Base-by-base conservation (phyloP, 2,113 vertebrate species). In the Dunckerocampus dactyliophorus region DNA sequence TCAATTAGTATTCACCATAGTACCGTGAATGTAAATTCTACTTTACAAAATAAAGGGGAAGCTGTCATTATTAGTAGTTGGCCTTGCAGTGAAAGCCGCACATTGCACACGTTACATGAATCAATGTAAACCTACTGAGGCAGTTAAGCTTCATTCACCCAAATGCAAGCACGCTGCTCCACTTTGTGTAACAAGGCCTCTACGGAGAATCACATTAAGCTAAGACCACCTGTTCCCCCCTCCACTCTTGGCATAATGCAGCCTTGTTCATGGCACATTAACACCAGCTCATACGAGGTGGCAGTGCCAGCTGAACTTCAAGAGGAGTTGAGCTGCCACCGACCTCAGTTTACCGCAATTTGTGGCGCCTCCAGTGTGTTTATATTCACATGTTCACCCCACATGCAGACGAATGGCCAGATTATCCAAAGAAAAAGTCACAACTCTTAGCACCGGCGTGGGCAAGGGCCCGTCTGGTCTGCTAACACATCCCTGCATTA, bases 311-410 rank as follows among this genome's bases (percentile, higher is more conserved):
- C 83, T 90, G 67, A 90, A 85, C 79, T 70, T 89, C 84, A 85
- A 89, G 89, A 89, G 90, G 86, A 78, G 73, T 72, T 74, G 77
- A 78, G 69, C 39, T 51, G 75, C 82, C 69, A 82, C 88, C 88
- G 82, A 87, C 75, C 56, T 68, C 47, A 88, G 75, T 7, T 1
- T 46, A 82, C 79, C 88, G 78, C 89, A 90, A 81, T 84, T 77
- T 85, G 88, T 85, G 90, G 82, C 83, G 94, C n/a, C n/a, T 95
- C 89, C 75, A 22, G 88, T 82, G 90, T 87, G 92, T 92, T 91
- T 92, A 93, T 93, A 93, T 8, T 93, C 89, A 85, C 82, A 87
- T 92, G 90, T 93, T 92, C 91, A 88, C 13, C 39, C 90, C 84
- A 86, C 85, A 77, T 86, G 91, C 89, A 80, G 79, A 81, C 69